A percentile compares a stretch with the other conserved stretches of the same genome.
phyloP scores from a whole-genome alignment of 2,888 invertebrate genomes.

The Lepidocyrtinus sp. region DNA sequence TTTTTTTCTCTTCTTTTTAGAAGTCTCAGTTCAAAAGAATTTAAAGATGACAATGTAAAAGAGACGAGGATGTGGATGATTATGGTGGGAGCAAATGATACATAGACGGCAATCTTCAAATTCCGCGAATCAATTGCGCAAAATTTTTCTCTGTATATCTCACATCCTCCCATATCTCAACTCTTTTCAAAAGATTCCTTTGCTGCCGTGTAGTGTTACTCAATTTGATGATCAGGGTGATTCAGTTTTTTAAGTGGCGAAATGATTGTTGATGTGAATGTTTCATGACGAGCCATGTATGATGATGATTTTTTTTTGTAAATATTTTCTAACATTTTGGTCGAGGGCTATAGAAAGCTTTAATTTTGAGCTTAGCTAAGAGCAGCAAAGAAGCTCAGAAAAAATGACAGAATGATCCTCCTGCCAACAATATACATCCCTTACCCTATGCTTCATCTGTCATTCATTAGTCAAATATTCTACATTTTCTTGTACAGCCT shows the following conservation, averaged over 20 bases:
- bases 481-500: conserved; percentile 27
- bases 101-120: conserved; percentile 26
- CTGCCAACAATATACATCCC: background rate
- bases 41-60: background rate
- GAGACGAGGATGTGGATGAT: conserved; percentile 45
- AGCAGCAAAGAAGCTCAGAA: conserved; percentile 24
- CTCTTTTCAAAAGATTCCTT: no score
- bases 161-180: background rate
- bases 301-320: background rate
- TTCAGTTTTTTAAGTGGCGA: conserved; percentile 35
- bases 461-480: conserved; percentile 55
- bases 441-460: conserved; percentile 34
- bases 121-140: conserved; percentile 50
- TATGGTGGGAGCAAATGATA: conserved; percentile 51
- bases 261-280: conserved; percentile 31
- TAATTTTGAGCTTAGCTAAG: background rate
- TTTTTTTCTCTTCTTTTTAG: no score
- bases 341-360: background rate
- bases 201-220: conserved; percentile 39
- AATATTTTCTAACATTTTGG: background rate
- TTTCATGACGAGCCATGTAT: conserved; percentile 37
- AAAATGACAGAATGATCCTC: conserved; percentile 23
- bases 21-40: background rate
- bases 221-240: conserved; percentile 46
- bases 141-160: conserved; percentile 12